Percentiles rank a stretch among this genome's conserved stretches.
phyloP scores from a whole-genome alignment of 1,140 invertebrate species.

The Araneus ventricosus region DNA sequence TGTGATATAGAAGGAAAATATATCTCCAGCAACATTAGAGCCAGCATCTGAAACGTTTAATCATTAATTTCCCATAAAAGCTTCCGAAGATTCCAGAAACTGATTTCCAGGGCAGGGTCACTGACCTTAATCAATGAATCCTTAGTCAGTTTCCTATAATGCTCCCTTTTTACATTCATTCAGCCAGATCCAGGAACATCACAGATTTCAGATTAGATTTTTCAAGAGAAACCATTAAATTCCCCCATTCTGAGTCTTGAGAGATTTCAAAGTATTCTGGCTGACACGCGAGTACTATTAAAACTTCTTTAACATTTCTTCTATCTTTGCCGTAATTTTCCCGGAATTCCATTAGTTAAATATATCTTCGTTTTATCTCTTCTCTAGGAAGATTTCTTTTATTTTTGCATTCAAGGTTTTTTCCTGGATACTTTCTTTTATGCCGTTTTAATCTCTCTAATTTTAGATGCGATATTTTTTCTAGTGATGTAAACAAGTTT shows the following conservation, averaged over 20 bases:
- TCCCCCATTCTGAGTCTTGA: neutral
- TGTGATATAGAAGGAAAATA: neutral
- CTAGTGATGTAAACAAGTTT: neutral
- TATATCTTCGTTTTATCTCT: neutral
- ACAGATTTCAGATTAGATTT: neutral
- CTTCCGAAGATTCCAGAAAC: neutral
- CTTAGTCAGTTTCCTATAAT: neutral
- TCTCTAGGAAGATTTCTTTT: neutral
- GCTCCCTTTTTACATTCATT: neutral
- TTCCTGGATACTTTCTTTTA: neutral
- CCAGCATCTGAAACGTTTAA: neutral
- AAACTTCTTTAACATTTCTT: slow-evolving; percentile 27
- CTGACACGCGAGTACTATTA: slow-evolving; percentile 16
- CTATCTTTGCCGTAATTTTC: neutral
- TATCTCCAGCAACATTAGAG: neutral
- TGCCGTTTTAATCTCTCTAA: neutral
- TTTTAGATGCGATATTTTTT: neutral
- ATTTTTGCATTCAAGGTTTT: neutral
- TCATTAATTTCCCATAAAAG: neutral
- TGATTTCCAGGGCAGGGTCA: neutral
- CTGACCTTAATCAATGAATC: neutral
- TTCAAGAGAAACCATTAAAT: neutral
- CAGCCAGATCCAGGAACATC: neutral
- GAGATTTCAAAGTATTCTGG: neutral
- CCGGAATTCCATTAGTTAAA: slow-evolving; percentile 8